Evolutionary conservation across 2,797 vertebrate species (phyloP).

Genomic region (Anguilla anguilla): DNA sequence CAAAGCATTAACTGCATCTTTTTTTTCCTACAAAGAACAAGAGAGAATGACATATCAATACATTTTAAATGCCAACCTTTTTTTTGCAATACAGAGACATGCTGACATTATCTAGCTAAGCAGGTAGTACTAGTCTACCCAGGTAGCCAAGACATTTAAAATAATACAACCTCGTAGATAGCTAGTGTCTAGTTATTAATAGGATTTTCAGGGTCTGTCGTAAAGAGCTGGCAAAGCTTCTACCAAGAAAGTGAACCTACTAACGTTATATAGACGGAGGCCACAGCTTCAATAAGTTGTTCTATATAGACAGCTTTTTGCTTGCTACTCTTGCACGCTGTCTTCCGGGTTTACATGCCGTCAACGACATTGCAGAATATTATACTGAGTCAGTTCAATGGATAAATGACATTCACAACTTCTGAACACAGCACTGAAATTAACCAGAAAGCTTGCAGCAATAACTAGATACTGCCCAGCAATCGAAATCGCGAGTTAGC

Average conservation of each 20-base stretch:
- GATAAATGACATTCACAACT: background rate
- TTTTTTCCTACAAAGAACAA: constrained; percentile 72
- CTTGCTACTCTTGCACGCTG: background rate
- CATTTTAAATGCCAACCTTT: too few relatives aligned
- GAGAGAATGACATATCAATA: background rate
- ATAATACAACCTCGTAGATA: background rate
- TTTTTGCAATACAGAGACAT: too few relatives aligned
- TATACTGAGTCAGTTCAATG: background rate
- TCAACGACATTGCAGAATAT: background rate
- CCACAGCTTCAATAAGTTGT: background rate
- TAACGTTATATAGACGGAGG: background rate
- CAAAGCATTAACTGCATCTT: constrained; percentile 66
- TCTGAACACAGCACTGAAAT: background rate
- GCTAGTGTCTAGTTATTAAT: background rate
- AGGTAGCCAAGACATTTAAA: background rate
- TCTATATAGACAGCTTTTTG: background rate
- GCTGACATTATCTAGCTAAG: background rate
- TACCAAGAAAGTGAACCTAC: background rate
- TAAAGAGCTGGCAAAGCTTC: background rate
- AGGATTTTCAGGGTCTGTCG: background rate
- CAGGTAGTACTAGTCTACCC: background rate
- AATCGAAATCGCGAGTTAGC: background rate
- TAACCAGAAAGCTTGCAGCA: background rate
- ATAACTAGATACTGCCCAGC: background rate
- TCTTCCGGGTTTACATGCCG: constrained; percentile 18